Conservation (phyloP, 2,888 invertebrate genomes). For the Hirudinaria manillensis region DNA sequence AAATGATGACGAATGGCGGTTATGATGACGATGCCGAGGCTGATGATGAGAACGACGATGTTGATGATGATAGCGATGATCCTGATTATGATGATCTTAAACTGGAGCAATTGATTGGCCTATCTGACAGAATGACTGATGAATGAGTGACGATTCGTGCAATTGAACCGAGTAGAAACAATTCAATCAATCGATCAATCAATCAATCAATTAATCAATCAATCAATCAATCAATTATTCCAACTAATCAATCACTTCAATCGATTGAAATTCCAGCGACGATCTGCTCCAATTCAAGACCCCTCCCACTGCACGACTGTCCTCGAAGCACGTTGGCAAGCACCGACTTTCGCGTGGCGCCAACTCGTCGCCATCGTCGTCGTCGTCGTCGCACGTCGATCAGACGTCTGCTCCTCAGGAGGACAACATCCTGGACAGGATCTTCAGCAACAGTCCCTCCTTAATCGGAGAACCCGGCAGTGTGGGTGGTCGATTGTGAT, state of each 20-base stretch:
- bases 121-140: too few species aligned
- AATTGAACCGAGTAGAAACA: too few species aligned
- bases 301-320: constrained; percentile 34
- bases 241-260: not conserved
- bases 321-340: not conserved
- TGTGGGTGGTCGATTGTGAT: not conserved
- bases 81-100: too few species aligned
- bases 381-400: not conserved
- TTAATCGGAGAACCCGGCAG: not conserved
- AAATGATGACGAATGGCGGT: too few species aligned
- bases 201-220: too few species aligned
- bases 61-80: too few species aligned
- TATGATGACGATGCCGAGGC: too few species aligned
- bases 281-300: constrained; percentile 45
- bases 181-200: too few species aligned
- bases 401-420: not conserved
- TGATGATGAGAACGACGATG: too few species aligned
- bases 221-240: not conserved
- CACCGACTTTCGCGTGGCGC: not conserved
- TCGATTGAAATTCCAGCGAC: constrained; percentile 31
- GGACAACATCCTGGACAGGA: not conserved
- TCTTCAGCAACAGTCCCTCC: constrained; percentile 3
- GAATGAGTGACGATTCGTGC: too few species aligned
- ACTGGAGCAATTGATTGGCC: too few species aligned
- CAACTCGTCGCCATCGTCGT: not conserved